Evolutionary conservation across 1,140 invertebrate species (phyloP).

Genomic region (Bombyx mandarina): DNA sequence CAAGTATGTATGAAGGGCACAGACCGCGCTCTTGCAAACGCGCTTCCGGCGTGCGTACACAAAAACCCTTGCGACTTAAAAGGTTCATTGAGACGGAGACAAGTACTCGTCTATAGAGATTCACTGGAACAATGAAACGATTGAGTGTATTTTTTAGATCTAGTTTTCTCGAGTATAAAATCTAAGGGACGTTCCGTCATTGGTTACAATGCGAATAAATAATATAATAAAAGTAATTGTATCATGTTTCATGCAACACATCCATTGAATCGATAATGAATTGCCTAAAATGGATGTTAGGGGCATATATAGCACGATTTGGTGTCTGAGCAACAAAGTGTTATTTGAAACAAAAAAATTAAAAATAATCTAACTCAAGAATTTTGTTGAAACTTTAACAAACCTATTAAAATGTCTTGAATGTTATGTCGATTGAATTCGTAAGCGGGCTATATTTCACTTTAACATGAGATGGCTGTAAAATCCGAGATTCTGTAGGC

Average conservation of each 20-base stretch:
- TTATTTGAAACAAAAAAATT: slow-evolving; percentile 28
- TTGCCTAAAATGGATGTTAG: too few relatives aligned
- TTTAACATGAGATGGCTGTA: slow-evolving; percentile 40
- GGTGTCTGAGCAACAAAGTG: slow-evolving; percentile 7
- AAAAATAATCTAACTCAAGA: slow-evolving; percentile 17
- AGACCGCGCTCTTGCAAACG: slow-evolving; percentile 38
- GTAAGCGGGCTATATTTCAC: slow-evolving; percentile 38
- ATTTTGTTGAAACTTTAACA: slow-evolving; percentile 13
- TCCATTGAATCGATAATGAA: too few relatives aligned
- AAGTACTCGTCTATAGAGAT: slow-evolving; percentile 4
- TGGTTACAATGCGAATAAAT: too few relatives aligned
- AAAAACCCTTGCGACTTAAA: slow-evolving; percentile 48
- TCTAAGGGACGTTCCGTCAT: too few relatives aligned
- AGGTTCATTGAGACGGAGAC: slow-evolving; percentile 38
- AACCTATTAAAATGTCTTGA: slow-evolving; percentile 20
- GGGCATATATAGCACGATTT: too few relatives aligned
- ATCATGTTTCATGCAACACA: too few relatives aligned
- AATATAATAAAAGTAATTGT: too few relatives aligned
- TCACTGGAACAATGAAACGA: too few relatives aligned
- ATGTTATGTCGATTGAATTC: slow-evolving; percentile 38
- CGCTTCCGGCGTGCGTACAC: slow-evolving; percentile 52
- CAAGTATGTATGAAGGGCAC: slow-evolving; percentile 58
- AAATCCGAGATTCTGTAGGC: slow-evolving; percentile 40
- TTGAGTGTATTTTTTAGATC: too few relatives aligned
- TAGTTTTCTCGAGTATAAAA: too few relatives aligned